Conservation (phyloP, 2,888 invertebrate species). For the Drosophila koepferae region DNA sequence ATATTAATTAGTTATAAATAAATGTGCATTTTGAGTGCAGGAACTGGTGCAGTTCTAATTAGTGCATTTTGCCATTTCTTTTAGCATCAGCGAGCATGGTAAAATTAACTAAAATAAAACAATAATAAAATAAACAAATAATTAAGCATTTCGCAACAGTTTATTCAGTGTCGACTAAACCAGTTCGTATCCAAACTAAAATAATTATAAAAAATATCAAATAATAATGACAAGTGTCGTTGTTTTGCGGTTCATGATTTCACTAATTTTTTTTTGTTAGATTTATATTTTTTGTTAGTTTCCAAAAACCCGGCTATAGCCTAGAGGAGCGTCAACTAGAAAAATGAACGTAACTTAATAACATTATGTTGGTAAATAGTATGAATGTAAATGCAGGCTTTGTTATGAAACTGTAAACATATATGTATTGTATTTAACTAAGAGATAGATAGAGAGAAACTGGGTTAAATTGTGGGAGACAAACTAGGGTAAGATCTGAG, state of each 20-base stretch:
- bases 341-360: constrained; percentile 57
- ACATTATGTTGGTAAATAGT: constrained; percentile 44
- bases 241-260: constrained; percentile 53
- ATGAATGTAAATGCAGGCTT: constrained; percentile 68
- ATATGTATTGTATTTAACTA: constrained; percentile 60
- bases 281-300: constrained; percentile 22
- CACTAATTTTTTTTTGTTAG: constrained; percentile 40
- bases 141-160: constrained; percentile 65
- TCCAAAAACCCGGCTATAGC: constrained; percentile 63
- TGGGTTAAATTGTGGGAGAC: constrained; percentile 16
- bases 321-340: constrained; percentile 52
- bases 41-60: constrained; percentile 72
- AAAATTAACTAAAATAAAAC: constrained; percentile 12
- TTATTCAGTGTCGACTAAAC: constrained; percentile 71
- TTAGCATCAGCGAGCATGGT: constrained; percentile 47
- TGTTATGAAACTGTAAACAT: constrained; percentile 55
- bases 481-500: constrained; percentile 35
- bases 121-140: constrained; percentile 24
- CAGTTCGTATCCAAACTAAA: constrained; percentile 70
- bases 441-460: constrained; percentile 33
- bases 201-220: constrained; percentile 64
- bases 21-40: constrained; percentile 68
- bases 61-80: constrained; percentile 52
- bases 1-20: constrained; percentile 39
- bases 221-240: constrained; percentile 61